Percentiles rank a stretch among this genome's conserved stretches.
These are phyloP conservation scores for Callyntrura guangdongensis DNA, from an alignment of 2,888 invertebrate genomes.

Conservation along the genomic window DNA sequence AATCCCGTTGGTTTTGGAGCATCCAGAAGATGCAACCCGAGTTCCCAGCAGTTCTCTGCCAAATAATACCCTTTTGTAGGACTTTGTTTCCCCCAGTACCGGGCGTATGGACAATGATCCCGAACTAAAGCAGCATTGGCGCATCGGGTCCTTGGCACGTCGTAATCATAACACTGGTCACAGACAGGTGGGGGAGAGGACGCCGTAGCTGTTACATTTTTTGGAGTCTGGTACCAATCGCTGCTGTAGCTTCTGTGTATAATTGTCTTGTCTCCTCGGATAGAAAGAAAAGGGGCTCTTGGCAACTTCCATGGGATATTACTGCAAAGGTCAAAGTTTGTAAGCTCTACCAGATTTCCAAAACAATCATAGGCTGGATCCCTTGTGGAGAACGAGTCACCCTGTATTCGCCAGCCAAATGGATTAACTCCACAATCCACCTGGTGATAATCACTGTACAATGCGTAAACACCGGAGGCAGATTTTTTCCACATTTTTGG, in stretches of 20 bases:
- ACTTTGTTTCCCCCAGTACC: slow-evolving; percentile 4
- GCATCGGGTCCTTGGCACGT: not conserved
- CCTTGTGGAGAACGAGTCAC: not conserved
- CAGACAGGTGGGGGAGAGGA: not conserved
- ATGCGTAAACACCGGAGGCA: not conserved
- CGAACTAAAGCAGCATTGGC: not conserved
- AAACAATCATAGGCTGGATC: slow-evolving; percentile 43
- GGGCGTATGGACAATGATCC: not conserved
- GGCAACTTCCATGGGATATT: slow-evolving; percentile 7
- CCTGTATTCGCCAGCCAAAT: not conserved
- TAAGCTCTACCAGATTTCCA: not conserved
- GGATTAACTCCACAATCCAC: slow-evolving; percentile 57
- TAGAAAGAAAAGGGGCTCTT: not conserved
- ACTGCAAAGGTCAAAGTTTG: slow-evolving; percentile 21
- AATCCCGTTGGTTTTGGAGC: slow-evolving; percentile 22
- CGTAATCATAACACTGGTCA: slow-evolving; percentile 16
- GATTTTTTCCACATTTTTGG: slow-evolving; percentile 33
- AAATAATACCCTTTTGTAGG: not conserved
- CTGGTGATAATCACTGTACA: slow-evolving; percentile 27
- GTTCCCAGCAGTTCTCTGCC: slow-evolving; percentile 1
- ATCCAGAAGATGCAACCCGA: not conserved
- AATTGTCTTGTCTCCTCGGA: not conserved
- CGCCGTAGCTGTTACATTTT: too few relatives aligned
- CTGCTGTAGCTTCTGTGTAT: not conserved
- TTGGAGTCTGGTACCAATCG: not conserved